Conservation (phyloP, 2,888 invertebrate genomes). For the Strigamia crassipes region DNA sequence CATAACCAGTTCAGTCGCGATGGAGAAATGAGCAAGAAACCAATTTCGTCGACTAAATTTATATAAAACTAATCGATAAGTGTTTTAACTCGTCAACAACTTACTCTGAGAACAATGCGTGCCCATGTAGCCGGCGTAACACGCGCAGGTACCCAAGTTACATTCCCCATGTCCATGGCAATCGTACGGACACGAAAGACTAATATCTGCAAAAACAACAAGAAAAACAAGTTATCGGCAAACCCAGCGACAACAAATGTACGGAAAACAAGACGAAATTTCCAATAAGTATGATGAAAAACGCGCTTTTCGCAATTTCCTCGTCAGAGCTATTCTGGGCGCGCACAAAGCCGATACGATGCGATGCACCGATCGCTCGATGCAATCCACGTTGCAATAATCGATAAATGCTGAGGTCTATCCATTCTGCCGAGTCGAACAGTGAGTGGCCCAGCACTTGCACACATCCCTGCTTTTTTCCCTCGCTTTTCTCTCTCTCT, state of each 20-base stretch:
- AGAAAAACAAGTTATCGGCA: neutral
- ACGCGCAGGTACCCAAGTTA: constrained; percentile 90
- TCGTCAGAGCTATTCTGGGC: constrained; percentile 23
- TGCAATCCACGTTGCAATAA: constrained; percentile 33
- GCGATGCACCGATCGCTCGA: constrained; percentile 41
- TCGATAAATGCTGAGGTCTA: constrained; percentile 43
- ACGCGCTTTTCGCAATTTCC: neutral
- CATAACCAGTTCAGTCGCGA: neutral
- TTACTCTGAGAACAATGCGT: constrained; percentile 55
- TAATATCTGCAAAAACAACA: constrained; percentile 67
- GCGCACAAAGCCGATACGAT: constrained; percentile 24
- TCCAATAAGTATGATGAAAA: neutral
- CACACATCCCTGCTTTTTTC: constrained; percentile 1
- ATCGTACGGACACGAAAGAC: constrained; percentile 83
- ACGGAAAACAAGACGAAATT: neutral
- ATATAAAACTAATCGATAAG: neutral
- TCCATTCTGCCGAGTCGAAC: constrained; percentile 2
- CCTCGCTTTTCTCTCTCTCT: neutral
- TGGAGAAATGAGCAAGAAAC: neutral
- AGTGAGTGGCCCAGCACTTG: constrained; percentile 32
- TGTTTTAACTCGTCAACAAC: constrained; percentile 35
- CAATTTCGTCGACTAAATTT: neutral
- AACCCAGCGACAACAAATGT: neutral
- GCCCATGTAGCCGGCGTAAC: constrained; percentile 60
- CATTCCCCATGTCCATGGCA: constrained; percentile 90